Evolutionary conservation across 2,113 vertebrate species (phyloP).

Genomic region (Aegypius monachus): DNA sequence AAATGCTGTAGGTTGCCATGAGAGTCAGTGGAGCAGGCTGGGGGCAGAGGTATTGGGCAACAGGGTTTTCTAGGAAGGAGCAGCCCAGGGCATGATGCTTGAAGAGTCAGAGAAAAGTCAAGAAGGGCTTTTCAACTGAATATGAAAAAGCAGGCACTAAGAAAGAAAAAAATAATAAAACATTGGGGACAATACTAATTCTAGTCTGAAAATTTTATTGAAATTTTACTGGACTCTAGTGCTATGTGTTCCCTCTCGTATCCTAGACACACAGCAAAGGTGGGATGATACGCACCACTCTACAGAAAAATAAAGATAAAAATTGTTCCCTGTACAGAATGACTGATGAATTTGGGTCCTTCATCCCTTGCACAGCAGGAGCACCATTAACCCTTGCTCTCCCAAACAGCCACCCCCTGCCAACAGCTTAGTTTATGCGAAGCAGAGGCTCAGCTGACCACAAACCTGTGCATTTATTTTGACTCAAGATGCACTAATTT

Average conservation of each 20-base stretch:
- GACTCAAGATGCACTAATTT: not conserved
- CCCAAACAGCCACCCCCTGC: not conserved
- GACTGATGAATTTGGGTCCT: not conserved
- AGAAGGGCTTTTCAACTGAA: not conserved
- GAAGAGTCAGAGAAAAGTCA: not conserved
- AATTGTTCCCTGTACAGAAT: not conserved
- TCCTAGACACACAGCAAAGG: not conserved
- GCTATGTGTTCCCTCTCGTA: rapidly evolving
- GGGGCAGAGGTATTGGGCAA: not conserved
- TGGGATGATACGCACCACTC: not conserved
- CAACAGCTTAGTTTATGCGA: rapidly evolving
- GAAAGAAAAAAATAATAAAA: not conserved
- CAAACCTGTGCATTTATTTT: not conserved
- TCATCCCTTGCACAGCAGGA: not conserved
- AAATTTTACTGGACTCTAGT: not conserved
- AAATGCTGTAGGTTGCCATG: too few species aligned
- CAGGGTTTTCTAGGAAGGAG: not conserved
- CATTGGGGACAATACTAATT: not conserved
- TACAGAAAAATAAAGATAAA: not conserved
- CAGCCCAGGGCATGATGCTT: not conserved
- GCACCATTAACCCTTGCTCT: not conserved
- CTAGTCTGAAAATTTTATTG: not conserved
- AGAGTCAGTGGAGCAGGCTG: too few species aligned
- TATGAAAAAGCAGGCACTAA: not conserved
- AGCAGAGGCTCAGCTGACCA: not conserved